Evolutionary conservation across 2,113 vertebrate genomes (phyloP).

Genomic region (Todiramphus saurophagus): DNA sequence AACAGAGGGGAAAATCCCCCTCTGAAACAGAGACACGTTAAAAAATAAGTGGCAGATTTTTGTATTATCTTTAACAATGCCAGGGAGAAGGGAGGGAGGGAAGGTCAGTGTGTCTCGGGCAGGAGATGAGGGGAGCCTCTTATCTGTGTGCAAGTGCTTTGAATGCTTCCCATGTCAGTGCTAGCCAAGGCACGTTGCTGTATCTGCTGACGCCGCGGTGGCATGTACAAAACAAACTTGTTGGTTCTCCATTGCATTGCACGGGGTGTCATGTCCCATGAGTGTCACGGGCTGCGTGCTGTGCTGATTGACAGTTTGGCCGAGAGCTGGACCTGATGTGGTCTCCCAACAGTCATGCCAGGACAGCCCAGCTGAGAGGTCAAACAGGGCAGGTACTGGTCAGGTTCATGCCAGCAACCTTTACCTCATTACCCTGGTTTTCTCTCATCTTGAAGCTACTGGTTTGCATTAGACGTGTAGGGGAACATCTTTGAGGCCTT

Average conservation of each 20-base stretch:
- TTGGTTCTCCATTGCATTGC: not conserved
- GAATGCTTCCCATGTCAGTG: slow-evolving; percentile 13
- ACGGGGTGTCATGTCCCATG: not conserved
- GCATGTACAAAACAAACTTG: slow-evolving; percentile 18
- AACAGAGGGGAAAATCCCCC: not conserved
- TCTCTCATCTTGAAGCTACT: not conserved
- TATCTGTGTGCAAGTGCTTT: not conserved
- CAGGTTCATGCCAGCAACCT: not conserved
- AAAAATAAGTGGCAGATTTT: slow-evolving; percentile 13
- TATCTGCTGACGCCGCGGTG: not conserved
- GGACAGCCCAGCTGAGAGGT: not conserved
- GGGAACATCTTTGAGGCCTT: not conserved
- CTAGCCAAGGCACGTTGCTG: not conserved
- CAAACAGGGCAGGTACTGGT: not conserved
- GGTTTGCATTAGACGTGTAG: not conserved
- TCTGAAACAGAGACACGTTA: not conserved
- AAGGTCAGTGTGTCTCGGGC: not conserved
- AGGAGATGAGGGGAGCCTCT: not conserved
- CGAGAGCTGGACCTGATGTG: not conserved
- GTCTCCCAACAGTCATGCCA: fast-evolving
- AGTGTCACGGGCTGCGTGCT: not conserved
- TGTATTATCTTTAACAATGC: not conserved
- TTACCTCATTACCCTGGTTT: not conserved
- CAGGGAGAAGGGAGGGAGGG: not conserved
- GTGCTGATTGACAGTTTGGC: not conserved